phyloP scores from a whole-genome alignment of 2,888 invertebrate species.

The Lithophane socia region DNA sequence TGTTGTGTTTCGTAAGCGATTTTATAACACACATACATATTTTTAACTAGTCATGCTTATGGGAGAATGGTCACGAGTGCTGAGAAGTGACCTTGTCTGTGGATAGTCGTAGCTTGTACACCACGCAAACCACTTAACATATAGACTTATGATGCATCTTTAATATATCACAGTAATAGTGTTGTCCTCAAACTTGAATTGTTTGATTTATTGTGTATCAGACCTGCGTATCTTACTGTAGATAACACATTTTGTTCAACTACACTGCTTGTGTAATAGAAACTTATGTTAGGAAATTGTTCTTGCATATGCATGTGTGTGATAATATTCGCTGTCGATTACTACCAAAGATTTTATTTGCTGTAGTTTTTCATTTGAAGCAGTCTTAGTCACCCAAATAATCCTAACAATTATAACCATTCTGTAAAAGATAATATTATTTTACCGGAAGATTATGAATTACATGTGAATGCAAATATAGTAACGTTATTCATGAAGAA shows the following conservation, averaged over 20 bases:
- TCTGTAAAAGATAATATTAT: conserved; percentile 33
- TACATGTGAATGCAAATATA: conserved; percentile 41
- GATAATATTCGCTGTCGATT: conserved; percentile 69
- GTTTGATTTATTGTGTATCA: conserved; percentile 47
- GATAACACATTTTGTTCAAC: conserved; percentile 61
- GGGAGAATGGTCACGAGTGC: conserved; percentile 51
- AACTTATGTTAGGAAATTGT: conserved; percentile 46
- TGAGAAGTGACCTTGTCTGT: conserved; percentile 46
- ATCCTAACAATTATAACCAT: conserved; percentile 60
- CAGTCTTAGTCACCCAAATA: conserved; percentile 67
- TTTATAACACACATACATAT: conserved; percentile 82
- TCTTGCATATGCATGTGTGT: conserved; percentile 71
- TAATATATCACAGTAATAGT: conserved; percentile 54
- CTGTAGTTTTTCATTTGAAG: conserved; percentile 78
- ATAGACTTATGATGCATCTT: conserved; percentile 51
- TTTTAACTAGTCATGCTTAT: conserved; percentile 61
- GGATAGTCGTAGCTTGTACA: conserved; percentile 60
- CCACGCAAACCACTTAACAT: conserved; percentile 48
- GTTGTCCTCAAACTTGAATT: conserved; percentile 40
- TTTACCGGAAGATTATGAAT: conserved; percentile 33
- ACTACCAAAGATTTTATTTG: conserved; percentile 76
- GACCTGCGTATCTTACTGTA: conserved; percentile 55
- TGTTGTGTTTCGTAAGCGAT: conserved; percentile 77
- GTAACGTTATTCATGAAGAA: conserved; percentile 45
- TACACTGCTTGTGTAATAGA: conserved; percentile 67